These are phyloP conservation scores for Cepaea hortensis DNA, from an alignment of 2,888 invertebrate species.

Conservation along the genomic window DNA sequence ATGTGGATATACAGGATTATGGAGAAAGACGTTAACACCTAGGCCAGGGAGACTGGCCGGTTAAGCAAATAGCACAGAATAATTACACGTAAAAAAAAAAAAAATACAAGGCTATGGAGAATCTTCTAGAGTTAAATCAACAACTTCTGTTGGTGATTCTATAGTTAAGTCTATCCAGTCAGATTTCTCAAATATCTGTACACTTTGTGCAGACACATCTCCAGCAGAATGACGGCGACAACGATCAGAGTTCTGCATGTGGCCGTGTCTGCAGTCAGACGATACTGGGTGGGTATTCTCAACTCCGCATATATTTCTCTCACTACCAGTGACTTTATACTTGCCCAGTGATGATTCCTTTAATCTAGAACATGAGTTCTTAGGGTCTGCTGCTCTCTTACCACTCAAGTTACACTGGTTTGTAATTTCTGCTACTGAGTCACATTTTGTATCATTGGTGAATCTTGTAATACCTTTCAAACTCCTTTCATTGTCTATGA, in stretches of 20 bases:
- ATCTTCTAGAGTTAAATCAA: slow-evolving; percentile 11
- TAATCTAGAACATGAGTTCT: not conserved
- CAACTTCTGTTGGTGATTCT: not conserved
- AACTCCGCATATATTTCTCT: not conserved
- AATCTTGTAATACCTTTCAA: not conserved
- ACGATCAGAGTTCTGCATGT: not conserved
- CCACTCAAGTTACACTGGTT: not conserved
- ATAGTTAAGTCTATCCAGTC: slow-evolving; percentile 10
- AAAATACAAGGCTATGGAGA: not conserved
- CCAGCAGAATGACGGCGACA: not conserved
- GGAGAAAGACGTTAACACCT: too few relatives aligned
- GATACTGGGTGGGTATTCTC: not conserved
- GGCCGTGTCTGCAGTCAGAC: not conserved
- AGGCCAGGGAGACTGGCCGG: too few relatives aligned
- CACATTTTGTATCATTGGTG: not conserved
- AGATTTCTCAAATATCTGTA: not conserved
- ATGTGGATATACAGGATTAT: too few relatives aligned
- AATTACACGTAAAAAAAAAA: too few relatives aligned
- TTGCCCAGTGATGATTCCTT: not conserved
- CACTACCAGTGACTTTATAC: too few relatives aligned
- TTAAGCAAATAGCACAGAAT: too few relatives aligned
- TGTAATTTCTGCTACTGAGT: not conserved
- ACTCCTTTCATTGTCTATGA: not conserved
- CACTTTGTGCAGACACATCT: not conserved
- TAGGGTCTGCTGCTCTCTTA: not conserved